A percentile compares a stretch with the other conserved stretches of the same genome.
These are phyloP conservation scores for Naja naja DNA, from an alignment of 2,113 vertebrate species.

Conservation along the genomic window DNA sequence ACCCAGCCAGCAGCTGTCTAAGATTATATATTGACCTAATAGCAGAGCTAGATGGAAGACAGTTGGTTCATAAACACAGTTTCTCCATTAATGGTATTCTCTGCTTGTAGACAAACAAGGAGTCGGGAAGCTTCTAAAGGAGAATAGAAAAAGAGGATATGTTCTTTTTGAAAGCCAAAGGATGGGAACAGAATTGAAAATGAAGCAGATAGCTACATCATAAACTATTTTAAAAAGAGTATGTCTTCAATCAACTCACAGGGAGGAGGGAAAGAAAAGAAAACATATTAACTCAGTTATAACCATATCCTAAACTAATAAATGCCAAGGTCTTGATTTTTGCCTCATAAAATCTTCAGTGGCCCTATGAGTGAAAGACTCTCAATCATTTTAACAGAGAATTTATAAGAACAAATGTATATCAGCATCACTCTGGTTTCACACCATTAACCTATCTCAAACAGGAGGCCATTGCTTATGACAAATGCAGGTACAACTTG, in stretches of 20 bases:
- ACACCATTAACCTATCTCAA: conserved; percentile 15
- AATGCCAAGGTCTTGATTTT: conserved; percentile 17
- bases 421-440: conserved; percentile 11
- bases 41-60: neutral
- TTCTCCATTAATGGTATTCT: neutral
- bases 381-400: conserved; percentile 22
- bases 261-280: too few species aligned
- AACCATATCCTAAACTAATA: conserved; percentile 7
- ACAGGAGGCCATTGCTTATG: conserved; percentile 1
- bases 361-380: neutral
- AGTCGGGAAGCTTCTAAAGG: neutral
- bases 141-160: neutral
- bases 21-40: neutral
- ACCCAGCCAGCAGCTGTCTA: too few species aligned
- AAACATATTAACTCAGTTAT: neutral
- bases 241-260: neutral
- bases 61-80: neutral
- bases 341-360: conserved; percentile 31
- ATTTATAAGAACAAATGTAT: conserved; percentile 21
- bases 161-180: neutral
- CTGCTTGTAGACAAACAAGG: neutral
- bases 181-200: neutral
- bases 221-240: neutral
- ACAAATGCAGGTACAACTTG: neutral
- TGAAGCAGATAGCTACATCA: neutral